Percentiles rank a stretch among this genome's conserved stretches.
Conservation (phyloP, 2,113 vertebrate species). For the Tychaedon coryphoeus region DNA sequence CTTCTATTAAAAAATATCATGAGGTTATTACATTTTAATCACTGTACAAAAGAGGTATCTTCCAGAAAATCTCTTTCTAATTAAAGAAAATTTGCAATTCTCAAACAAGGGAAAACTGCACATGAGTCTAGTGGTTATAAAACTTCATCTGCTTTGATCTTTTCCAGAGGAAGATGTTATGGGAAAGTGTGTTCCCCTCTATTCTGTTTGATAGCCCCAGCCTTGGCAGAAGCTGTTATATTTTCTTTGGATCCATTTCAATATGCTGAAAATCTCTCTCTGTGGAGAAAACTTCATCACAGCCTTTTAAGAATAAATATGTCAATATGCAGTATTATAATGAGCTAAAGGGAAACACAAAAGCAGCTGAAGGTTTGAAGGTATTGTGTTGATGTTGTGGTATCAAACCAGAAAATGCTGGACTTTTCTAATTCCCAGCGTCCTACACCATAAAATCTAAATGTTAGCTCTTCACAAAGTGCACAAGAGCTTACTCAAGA, state of each 20-base stretch:
- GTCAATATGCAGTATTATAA: background rate
- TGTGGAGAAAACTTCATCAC: background rate
- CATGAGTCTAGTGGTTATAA: background rate
- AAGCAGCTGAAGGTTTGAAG: background rate
- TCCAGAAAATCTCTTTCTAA: background rate
- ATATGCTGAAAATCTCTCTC: background rate
- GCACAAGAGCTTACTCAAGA: background rate
- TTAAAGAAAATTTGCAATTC: background rate
- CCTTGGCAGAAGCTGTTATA: background rate
- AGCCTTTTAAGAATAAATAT: background rate
- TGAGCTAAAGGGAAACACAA: background rate
- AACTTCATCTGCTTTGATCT: background rate
- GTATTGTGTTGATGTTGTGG: background rate
- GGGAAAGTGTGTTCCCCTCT: background rate
- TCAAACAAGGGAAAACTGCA: background rate
- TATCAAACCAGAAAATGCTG: background rate
- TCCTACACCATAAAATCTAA: background rate
- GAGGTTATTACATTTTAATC: slow-evolving; percentile 4
- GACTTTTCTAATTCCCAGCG: background rate
- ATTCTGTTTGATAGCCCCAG: background rate
- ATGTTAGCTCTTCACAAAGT: background rate
- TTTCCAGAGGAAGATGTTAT: background rate
- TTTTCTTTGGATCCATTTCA: background rate
- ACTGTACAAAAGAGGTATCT: background rate
- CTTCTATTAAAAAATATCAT: background rate